Base-by-base conservation (phyloP, 2,113 vertebrate genomes). In the Nibea albiflora region DNA sequence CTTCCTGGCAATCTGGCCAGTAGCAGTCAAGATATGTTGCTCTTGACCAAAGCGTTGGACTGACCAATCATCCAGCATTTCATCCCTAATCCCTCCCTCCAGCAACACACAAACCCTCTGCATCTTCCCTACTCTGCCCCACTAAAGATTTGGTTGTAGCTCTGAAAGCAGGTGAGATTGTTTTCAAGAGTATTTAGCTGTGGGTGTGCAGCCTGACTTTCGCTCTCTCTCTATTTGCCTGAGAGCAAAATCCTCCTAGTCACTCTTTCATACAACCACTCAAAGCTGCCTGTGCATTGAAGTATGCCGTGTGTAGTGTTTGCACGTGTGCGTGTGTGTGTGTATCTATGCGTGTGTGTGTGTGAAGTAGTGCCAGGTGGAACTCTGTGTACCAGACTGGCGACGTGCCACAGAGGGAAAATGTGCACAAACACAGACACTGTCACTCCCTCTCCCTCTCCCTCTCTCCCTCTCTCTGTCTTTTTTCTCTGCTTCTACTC, bases 321-420 rank as follows among this genome's bases (percentile, higher is more conserved):
- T 73, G 63, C 24, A 50, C 61, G 26, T 35, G 35, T 58, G 58
- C 47, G 22, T 65, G 24, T 42, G 28, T 58, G 24, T 63, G 67
- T 52, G 19, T 22, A 3, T 67, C 9, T 76, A 3, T 28, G 4
- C 50, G 11, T 53, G 63, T 78, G 84, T 50, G 76, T 50, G 76
- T 64, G 61, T 85, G 79, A 83, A 76, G 79, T 39, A 49, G 46
- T 71, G 84, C 84, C 87, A 90, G 86, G 86, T 90, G 87, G 84
- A 83, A 80, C 73, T 88, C 61, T 78, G 77, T 73, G 89, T 84
- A 89, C 73, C 75, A 76, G 67, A 66, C 88, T 49, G 53, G 67
- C 65, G 19, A 80, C 22, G 42, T 64, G 73, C 84, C 79, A 74
- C 66, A 64, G 75, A 85, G 84, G 63, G n/a, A 80, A 61, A 78